These are phyloP conservation scores for Hydropotes inermis DNA, from an alignment of 2,113 vertebrate species.

Conservation along the genomic window DNA sequence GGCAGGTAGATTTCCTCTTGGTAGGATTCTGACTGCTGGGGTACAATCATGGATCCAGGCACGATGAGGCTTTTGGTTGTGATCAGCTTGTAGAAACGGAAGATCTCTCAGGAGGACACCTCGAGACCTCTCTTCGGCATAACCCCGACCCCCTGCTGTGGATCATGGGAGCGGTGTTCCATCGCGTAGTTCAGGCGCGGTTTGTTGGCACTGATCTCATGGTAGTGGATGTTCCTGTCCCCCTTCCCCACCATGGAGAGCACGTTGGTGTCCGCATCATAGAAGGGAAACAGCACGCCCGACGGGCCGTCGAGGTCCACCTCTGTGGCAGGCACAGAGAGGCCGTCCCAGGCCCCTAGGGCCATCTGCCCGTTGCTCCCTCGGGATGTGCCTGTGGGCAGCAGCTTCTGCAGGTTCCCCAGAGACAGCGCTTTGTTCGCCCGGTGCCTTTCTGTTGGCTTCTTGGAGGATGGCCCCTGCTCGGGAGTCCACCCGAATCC, in stretches of 20 bases:
- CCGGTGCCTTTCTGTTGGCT: slow-evolving; percentile 85
- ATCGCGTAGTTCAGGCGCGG: slow-evolving; percentile 89
- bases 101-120: slow-evolving; percentile 93
- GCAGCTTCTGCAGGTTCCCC: slow-evolving; percentile 88
- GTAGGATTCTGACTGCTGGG: slow-evolving; percentile 93
- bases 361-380: slow-evolving; percentile 93
- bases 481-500: slow-evolving; percentile 87
- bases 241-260: slow-evolving; percentile 94
- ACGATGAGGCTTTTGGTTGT: slow-evolving; percentile 91
- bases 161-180: slow-evolving; percentile 88
- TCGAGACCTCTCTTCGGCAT: slow-evolving; percentile 96
- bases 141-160: slow-evolving; percentile 92
- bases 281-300: slow-evolving; percentile 90
- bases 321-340: slow-evolving; percentile 89
- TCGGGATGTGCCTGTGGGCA: slow-evolving; percentile 88
- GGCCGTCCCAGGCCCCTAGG: slow-evolving; percentile 92
- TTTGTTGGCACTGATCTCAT: slow-evolving; percentile 90
- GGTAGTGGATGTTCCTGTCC: slow-evolving; percentile 94
- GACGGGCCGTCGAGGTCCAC: slow-evolving; percentile 92
- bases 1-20: slow-evolving; percentile 97
- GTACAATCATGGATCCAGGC: slow-evolving; percentile 94
- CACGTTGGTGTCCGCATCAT: slow-evolving; percentile 91
- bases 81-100: slow-evolving; percentile 94
- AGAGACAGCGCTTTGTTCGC: slow-evolving; percentile 91
- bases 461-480: slow-evolving; percentile 88